Base-by-base conservation (phyloP, 2,113 vertebrate species). In the Xiphorhynchus elegans region DNA sequence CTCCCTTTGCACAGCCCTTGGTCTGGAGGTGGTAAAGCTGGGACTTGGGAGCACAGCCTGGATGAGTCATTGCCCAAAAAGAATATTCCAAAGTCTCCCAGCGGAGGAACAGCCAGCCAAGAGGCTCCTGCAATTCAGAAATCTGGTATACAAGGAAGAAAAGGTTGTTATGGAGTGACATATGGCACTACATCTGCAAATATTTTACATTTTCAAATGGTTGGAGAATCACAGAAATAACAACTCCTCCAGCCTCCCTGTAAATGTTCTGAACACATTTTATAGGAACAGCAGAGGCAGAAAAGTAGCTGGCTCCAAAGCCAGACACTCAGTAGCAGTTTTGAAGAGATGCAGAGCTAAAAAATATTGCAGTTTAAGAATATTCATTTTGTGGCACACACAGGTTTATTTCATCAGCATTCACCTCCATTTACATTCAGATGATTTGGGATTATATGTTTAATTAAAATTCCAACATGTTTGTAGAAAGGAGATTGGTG, bases 21-120 rank as follows among this genome's bases (percentile, higher is more conserved):
- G 74, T 81, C 60, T 19, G 86, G 83, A 95, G 83, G 59, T 29
- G 95, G 55, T 23, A 17, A 86, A 93, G 64, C 66, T 56, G 73
- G 5, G 67, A 11, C n/a, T 80, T 11, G 79, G 83, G 86, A 93
- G 77, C 63, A 17, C 44, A 23, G 90, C 35, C 90, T 52, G 39
- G 5, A 6, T 87, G 82, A 96, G 15, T 89, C 93, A 93, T 15
- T 20, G 47, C 81, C 49, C 79, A n/a, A 60, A 74, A 86, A 74
- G 18, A 84, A 60, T 15, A 89, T 87, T 19, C 19, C 46, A 35
- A 78, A 78, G 64, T 21, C 88, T 88, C 86, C 35, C 92, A 92
- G 95, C 90, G 92, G 95, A 95, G 69, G 12, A 96, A 47, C 88
- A 92, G 86, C 47, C 88, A 93, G 90, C 73, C 92, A 89, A 88